Base-by-base conservation (phyloP, 2,113 vertebrate genomes). In the Mionectes macconnelli region DNA sequence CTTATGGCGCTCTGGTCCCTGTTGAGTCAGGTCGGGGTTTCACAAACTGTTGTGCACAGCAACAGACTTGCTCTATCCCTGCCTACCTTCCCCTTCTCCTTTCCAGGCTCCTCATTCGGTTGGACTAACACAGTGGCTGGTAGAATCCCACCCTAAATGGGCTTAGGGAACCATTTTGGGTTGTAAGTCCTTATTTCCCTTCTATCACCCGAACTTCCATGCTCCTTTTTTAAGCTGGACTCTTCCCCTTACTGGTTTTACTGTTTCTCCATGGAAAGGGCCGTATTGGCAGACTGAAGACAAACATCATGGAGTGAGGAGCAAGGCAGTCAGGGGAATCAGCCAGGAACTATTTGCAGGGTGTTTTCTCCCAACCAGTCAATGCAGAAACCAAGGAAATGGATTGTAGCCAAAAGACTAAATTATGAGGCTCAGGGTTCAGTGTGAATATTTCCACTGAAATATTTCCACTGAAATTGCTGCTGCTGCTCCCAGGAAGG, bases 11-110 rank as follows among this genome's bases (percentile, higher is more conserved):
- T 78, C 1, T 25, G 0, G 24, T 69, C 25, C 20, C 24, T 27
- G 8, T 35, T 4, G 6, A 21, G 23, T 20, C 39, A 30, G 62
- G n/a, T 57, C 52, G 42, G 25, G 35, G 16, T 47, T 80, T 72
- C 45, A 20, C 14, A 53, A 49, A 52, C 13, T 3, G 0, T 10
- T 55, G 44, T 73, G 44, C 53, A 76, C 0, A 0, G 28, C 35
- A 88, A 14, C 30, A 60, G 66, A 35, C 23, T 47, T 57, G 35
- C 16, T 69, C 53, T 31, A 14, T 63, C 81, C 67, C 64, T 70
- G 14, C 59, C 45, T 52, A 35, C 23, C 50, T 27, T 39, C 19
- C 16, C 24, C 4, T 68, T 75, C 39, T 63, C 10, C 16, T 37
- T 90, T n/a, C 40, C 44, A 68, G 40, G 37, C 28, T 63, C 24